Evolutionary conservation across 2,888 invertebrate species (phyloP).

Genomic region (Dynastes tityus): DNA sequence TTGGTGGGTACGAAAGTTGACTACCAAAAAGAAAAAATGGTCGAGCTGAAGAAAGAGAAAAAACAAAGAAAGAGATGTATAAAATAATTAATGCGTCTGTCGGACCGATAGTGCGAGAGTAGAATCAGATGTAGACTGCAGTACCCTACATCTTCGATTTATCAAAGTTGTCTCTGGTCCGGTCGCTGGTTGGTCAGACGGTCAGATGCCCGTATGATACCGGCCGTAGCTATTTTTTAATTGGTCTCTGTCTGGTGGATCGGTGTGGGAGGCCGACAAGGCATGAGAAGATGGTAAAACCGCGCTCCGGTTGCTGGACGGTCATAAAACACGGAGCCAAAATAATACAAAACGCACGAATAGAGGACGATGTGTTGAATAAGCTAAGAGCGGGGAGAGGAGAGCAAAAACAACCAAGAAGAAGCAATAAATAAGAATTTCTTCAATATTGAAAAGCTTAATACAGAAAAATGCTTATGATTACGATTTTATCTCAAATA

Average conservation of each 20-base stretch:
- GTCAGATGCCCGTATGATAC: constrained; percentile 63
- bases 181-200: constrained; percentile 66
- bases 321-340: constrained; percentile 23
- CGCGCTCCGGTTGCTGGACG: constrained; percentile 11
- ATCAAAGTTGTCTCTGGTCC: constrained; percentile 62
- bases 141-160: constrained; percentile 63
- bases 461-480: not conserved
- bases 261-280: constrained; percentile 59
- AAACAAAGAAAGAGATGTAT: constrained; percentile 16
- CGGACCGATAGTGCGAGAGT: constrained; percentile 9
- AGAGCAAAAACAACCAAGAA: constrained; percentile 1
- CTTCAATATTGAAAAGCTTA: constrained; percentile 4
- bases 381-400: constrained; percentile 14
- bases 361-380: constrained; percentile 23
- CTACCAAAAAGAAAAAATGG: constrained; percentile 19
- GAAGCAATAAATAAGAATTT: not conserved
- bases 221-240: constrained; percentile 70
- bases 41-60: constrained; percentile 20
- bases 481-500: not conserved
- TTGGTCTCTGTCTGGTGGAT: constrained; percentile 64
- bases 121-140: constrained; percentile 52
- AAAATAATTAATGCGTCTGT: constrained; percentile 48
- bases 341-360: constrained; percentile 44
- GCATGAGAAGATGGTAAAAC: constrained; percentile 24
- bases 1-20: constrained; percentile 1